Conservation (phyloP, 2,797 vertebrate genomes). For the Molossus molossus region DNA sequence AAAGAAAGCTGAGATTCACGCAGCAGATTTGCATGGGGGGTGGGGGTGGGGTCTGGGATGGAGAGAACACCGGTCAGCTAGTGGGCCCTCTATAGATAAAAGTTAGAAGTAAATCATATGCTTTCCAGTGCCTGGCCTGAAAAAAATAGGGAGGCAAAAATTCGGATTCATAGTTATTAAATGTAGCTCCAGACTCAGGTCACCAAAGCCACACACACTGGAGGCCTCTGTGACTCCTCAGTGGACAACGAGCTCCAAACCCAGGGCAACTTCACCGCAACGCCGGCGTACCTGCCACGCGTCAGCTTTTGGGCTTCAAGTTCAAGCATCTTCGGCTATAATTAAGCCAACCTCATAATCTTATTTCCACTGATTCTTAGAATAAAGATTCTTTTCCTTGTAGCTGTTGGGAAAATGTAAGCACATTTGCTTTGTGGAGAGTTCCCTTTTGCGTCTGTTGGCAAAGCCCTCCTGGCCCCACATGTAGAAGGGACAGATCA, state of each 20-base stretch:
- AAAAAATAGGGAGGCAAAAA: neutral
- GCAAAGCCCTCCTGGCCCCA: neutral
- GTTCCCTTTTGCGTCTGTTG: neutral
- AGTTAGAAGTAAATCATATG: neutral
- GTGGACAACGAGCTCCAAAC: neutral
- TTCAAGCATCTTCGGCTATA: neutral
- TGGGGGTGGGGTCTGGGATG: too few relatives aligned
- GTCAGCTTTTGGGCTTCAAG: neutral
- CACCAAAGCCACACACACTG: neutral
- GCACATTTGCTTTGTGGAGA: conserved; percentile 17
- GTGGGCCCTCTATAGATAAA: neutral
- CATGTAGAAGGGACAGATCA: too few relatives aligned
- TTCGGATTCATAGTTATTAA: neutral
- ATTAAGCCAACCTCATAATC: neutral
- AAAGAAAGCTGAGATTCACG: neutral
- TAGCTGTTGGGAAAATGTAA: neutral
- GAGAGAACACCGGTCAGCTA: neutral
- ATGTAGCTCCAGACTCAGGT: neutral
- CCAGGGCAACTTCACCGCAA: neutral
- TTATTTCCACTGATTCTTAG: conserved; percentile 19
- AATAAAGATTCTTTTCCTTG: conserved; percentile 1
- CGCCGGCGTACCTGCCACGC: too few relatives aligned
- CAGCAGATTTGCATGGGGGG: neutral
- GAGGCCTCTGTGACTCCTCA: neutral
- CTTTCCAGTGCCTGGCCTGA: neutral